A percentile compares a stretch with the other conserved stretches of the same genome.
Conservation (phyloP, 53 echinoderm and acorn worm genomes). For the Hippasteria phrygiana region DNA sequence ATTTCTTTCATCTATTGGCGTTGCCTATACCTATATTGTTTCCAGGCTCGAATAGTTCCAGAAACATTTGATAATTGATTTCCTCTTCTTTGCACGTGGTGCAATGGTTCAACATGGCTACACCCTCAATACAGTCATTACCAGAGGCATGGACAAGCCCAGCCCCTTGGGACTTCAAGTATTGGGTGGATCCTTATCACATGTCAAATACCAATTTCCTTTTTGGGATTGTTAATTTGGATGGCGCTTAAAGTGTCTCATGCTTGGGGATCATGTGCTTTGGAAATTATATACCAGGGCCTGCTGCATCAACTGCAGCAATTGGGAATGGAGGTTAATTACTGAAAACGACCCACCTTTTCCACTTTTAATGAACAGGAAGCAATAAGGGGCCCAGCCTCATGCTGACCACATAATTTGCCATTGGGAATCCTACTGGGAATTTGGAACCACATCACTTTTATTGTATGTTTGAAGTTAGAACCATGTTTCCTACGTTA, state of each 20-base stretch:
- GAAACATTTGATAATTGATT: constrained; percentile 10
- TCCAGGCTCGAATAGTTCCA: neutral
- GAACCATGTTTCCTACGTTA: no score
- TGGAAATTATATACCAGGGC: neutral
- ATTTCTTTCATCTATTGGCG: no score
- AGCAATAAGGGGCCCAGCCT: neutral
- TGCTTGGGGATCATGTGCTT: no score
- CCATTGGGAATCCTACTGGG: no score
- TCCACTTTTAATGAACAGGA: neutral
- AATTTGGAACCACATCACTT: neutral
- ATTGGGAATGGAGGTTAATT: neutral
- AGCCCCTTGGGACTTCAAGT: constrained; percentile 25
- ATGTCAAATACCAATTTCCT: constrained; percentile 45
- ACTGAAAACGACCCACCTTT: neutral
- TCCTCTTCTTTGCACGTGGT: neutral
- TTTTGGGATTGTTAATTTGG: constrained; percentile 23
- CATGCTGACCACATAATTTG: neutral
- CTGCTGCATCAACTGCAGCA: neutral
- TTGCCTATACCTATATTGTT: neutral
- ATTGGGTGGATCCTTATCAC: constrained; percentile 50
- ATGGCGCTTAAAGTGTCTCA: neutral
- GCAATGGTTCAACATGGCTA: neutral
- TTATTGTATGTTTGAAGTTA: neutral
- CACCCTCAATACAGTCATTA: constrained; percentile 16
- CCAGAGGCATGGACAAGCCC: constrained; percentile 19